Evolutionary conservation across 2,113 vertebrate genomes (phyloP), one percentile per base, ranked within the genome.

Genomic region (Antechinus stuartii): DNA sequence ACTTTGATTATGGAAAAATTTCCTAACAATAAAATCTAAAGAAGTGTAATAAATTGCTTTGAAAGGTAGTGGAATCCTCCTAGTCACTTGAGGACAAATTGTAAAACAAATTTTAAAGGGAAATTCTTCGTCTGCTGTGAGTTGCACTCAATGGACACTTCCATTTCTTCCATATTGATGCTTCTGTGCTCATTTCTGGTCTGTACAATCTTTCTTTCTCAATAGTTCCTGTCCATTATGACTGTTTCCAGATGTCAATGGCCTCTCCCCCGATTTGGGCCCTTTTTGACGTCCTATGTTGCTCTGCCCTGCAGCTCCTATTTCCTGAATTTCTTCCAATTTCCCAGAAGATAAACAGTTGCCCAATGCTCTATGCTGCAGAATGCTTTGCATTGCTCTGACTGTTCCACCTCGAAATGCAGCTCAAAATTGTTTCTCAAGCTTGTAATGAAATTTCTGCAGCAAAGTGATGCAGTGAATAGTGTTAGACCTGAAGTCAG

Each of bases 401-500:
- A n/a, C 61, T 68, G 26, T 68, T 14, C 11, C 61, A 68, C 12
- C 30, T 14, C 61, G n/a, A n/a, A 35, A 68, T 68, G 14, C 11
- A 16, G 30, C 5, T 68, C 50, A 52, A 52, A 52, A 52, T 68
- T 35, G 11, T 68, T n/a, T 68, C 61, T n/a, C 30, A n/a, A 68
- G 30, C 27, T 68, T n/a, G 12, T 68, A 68, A 68, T n/a, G 12
- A 68, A 68, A 68, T 68, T 68, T 68, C 61, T 68, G 30, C 61
- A 68, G 11, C 14, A 35, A 68, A 30, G 61, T 35, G 11, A 35
- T 68, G 12, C 30, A 68, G 30, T 68, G 61, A 3, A 68, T 68
- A 68, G 5, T 30, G 10, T 10, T 30, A 61, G 57, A 30, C 26
- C 27, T 47, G 50, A 94, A 96, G 93, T 89, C 92, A 94, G 57